phyloP scores from a whole-genome alignment of 2,888 invertebrate species.

The Aproaerema taeniolella region DNA sequence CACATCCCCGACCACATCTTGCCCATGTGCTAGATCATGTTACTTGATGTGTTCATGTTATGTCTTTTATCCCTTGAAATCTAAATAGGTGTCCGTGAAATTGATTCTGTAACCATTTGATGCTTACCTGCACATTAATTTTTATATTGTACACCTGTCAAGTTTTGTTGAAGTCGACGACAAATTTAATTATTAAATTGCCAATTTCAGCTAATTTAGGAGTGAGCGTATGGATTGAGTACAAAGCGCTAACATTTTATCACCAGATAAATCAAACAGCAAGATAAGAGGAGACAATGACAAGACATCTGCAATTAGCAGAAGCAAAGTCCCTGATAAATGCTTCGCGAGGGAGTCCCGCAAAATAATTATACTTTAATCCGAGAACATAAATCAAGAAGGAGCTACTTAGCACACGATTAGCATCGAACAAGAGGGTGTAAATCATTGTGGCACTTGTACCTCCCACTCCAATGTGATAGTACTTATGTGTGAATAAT shows the following conservation, averaged over 20 bases:
- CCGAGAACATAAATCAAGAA: slow-evolving; percentile 37
- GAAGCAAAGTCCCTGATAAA: slow-evolving; percentile 20
- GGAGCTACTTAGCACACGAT: slow-evolving; percentile 58
- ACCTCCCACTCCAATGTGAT: slow-evolving; percentile 16
- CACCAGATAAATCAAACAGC: slow-evolving; percentile 23
- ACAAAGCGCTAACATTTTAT: background rate
- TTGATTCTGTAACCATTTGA: no score
- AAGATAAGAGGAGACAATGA: slow-evolving; percentile 19
- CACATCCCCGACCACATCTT: no score
- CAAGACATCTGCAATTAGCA: slow-evolving; percentile 28
- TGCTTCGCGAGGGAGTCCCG: slow-evolving; percentile 18
- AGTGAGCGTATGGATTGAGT: no score
- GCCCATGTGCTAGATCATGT: no score
- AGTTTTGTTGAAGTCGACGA: no score
- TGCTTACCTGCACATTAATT: no score
- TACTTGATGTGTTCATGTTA: no score
- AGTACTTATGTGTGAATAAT: slow-evolving; percentile 9
- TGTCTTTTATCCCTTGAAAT: no score
- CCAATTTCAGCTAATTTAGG: no score
- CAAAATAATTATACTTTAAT: slow-evolving; percentile 47
- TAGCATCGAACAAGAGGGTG: slow-evolving; percentile 68
- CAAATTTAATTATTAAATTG: no score
- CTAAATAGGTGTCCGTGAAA: no score
- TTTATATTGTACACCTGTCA: no score
- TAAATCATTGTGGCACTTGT: slow-evolving; percentile 45